Evolutionary conservation across 2,888 invertebrate species (phyloP).

Genomic region (Monoplex corrugatus): DNA sequence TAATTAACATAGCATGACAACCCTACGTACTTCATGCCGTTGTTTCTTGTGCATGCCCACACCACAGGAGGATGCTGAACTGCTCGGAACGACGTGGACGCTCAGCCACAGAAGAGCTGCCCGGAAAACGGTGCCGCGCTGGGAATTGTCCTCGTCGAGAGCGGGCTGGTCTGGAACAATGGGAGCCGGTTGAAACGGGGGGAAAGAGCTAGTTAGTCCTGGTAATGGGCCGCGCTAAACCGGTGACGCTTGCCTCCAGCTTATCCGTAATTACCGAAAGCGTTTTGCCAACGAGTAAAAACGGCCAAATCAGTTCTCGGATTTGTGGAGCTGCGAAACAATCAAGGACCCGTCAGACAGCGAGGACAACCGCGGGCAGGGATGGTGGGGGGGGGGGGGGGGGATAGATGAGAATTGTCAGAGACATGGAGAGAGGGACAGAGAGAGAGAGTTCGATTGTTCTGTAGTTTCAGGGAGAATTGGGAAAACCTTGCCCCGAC

Average conservation of each 20-base stretch:
- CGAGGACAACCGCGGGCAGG: no score
- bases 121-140: slow-evolving; percentile 25
- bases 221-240: slow-evolving; percentile 42
- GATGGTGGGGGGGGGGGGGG: no score
- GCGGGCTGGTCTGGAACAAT: slow-evolving; percentile 39
- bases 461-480: no score
- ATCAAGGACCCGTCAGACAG: slow-evolving; percentile 13
- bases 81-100: slow-evolving; percentile 37
- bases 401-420: background rate
- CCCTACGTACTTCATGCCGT: no score
- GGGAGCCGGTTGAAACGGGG: slow-evolving; percentile 34
- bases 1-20: no score
- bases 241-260: slow-evolving; percentile 30
- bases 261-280: slow-evolving; percentile 48
- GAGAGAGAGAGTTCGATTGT: background rate
- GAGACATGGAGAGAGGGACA: background rate
- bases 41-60: no score
- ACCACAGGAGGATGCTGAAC: no score
- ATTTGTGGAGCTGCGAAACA: background rate
- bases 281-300: slow-evolving; percentile 38
- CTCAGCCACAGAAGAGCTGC: slow-evolving; percentile 39
- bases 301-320: slow-evolving; percentile 41
- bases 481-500: no score
- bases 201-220: slow-evolving; percentile 48
- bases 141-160: slow-evolving; percentile 41